phyloP scores from a whole-genome alignment of 2,113 vertebrate genomes.

The Heliornis fulica region DNA sequence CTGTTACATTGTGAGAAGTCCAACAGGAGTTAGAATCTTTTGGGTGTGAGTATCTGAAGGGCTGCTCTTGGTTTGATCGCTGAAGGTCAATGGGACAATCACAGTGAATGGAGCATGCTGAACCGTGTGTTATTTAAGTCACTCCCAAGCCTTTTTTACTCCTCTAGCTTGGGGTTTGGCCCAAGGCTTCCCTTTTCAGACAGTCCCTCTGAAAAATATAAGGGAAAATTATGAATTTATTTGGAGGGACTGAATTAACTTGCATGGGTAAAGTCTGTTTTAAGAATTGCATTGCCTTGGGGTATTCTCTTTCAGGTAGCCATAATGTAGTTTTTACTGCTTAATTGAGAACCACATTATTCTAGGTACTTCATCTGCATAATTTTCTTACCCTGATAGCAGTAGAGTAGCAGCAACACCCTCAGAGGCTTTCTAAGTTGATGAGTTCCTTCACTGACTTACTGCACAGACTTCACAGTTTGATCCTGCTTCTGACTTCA shows the following conservation, averaged over 20 bases:
- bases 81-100: background rate
- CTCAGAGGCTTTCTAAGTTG: background rate
- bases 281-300: background rate
- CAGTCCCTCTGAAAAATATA: background rate
- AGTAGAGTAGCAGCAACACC: background rate
- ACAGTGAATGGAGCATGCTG: background rate
- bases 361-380: background rate
- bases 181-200: background rate
- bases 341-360: too few relatives aligned
- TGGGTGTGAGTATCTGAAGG: background rate
- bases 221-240: background rate
- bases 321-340: background rate
- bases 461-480: accelerated
- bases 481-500: background rate
- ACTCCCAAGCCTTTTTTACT: background rate
- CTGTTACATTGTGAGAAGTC: background rate
- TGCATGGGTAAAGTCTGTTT: background rate
- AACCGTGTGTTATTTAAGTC: background rate
- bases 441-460: accelerated
- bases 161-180: background rate
- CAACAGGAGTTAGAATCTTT: background rate
- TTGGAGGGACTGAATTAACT: background rate
- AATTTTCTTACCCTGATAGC: background rate
- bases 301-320: background rate
- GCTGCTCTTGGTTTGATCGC: background rate